Percentiles rank a stretch among this genome's conserved stretches.
phyloP scores from a whole-genome alignment of 1,140 invertebrate genomes.

The Anastrepha ludens region DNA sequence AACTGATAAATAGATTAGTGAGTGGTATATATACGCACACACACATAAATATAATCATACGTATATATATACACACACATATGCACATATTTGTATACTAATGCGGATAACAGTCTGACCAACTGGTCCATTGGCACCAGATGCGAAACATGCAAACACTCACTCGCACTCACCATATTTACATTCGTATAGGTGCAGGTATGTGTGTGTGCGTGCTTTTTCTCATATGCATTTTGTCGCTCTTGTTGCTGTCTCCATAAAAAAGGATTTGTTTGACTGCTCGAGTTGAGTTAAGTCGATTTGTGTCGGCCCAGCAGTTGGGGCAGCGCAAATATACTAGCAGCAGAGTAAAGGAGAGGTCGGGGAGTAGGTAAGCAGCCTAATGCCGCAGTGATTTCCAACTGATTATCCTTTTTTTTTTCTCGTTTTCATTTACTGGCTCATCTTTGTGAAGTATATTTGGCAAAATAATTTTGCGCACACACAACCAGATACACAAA shows the following conservation, averaged over 20 bases:
- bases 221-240: neutral
- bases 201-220: neutral
- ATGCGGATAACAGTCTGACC: neutral
- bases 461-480: neutral
- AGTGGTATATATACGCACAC: neutral
- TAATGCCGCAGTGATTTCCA: conserved; percentile 2
- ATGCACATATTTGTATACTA: neutral
- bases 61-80: neutral
- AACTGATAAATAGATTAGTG: conserved; percentile 44
- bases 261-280: neutral
- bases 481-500: neutral
- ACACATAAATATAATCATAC: neutral
- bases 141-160: neutral
- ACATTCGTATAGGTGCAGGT: neutral
- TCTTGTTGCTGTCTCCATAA: neutral
- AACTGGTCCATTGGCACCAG: neutral
- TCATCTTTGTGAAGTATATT: neutral
- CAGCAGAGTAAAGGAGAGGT: neutral
- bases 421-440: neutral
- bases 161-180: neutral
- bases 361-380: neutral
- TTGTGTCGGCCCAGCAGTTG: neutral
- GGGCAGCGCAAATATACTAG: neutral
- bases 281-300: conserved; percentile 1
- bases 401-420: conserved; percentile 18